These are phyloP conservation scores for Erethizon dorsatum DNA, from an alignment of 2,797 vertebrate species.

Conservation along the genomic window DNA sequence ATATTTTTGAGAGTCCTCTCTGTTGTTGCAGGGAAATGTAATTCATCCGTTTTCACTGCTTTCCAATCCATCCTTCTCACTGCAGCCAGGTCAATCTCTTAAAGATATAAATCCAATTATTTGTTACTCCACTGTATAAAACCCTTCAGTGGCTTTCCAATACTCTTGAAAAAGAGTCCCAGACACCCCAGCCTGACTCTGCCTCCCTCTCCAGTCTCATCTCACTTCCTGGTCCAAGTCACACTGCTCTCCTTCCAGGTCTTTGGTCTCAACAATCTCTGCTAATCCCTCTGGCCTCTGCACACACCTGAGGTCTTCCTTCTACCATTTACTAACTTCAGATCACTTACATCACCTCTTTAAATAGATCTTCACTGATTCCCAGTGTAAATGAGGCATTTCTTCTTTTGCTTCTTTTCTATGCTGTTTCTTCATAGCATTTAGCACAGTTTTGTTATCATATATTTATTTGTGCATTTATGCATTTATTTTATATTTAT, in stretches of 20 bases:
- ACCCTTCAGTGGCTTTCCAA: background rate
- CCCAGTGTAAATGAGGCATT: background rate
- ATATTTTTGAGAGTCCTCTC: background rate
- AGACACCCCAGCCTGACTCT: background rate
- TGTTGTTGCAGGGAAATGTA: background rate
- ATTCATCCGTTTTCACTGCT: conserved; percentile 34
- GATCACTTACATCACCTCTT: background rate
- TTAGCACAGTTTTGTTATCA: background rate
- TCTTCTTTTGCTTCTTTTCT: conserved; percentile 30
- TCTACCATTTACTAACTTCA: background rate
- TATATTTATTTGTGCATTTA: conserved; percentile 13
- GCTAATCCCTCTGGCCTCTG: background rate
- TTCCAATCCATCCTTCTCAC: conserved; percentile 8
- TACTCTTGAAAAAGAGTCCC: background rate
- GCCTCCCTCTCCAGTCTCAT: background rate
- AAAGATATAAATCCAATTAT: conserved; percentile 26
- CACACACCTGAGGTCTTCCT: background rate
- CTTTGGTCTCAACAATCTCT: background rate
- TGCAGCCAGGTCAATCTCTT: conserved; percentile 6
- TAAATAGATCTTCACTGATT: background rate
- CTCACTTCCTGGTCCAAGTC: background rate
- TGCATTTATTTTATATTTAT: background rate
- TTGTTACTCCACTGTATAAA: background rate
- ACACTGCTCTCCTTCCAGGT: background rate
- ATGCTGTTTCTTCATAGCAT: conserved; percentile 6